Percentiles rank a stretch among this genome's conserved stretches.
Conservation (phyloP, 2,888 invertebrate genomes). For the Ochropleura leucogaster region DNA sequence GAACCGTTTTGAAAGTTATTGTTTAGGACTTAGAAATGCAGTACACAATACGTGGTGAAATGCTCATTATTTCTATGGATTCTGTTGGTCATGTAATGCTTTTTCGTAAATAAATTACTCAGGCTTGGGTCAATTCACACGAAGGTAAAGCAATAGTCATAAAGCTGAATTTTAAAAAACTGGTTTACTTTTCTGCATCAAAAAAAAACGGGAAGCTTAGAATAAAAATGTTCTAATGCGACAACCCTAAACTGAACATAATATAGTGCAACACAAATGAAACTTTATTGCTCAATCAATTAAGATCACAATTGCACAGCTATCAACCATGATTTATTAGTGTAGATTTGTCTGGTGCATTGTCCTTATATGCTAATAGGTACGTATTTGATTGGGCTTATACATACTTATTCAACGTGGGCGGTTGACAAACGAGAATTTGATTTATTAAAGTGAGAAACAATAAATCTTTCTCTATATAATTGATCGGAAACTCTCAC, state of each 20-base stretch:
- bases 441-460: slow-evolving; percentile 31
- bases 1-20: too few relatives aligned
- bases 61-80: too few relatives aligned
- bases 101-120: too few relatives aligned
- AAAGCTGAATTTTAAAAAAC: too few relatives aligned
- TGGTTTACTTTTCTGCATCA: too few relatives aligned
- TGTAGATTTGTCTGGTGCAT: slow-evolving; percentile 55
- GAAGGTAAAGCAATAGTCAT: too few relatives aligned
- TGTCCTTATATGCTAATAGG: slow-evolving; percentile 62
- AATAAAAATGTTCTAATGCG: neutral
- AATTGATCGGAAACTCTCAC: slow-evolving; percentile 11
- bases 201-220: too few relatives aligned
- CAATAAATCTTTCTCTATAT: slow-evolving; percentile 39
- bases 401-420: slow-evolving; percentile 30
- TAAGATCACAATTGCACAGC: slow-evolving; percentile 37
- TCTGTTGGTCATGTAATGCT: too few relatives aligned
- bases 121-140: too few relatives aligned
- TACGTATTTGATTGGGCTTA: slow-evolving; percentile 40
- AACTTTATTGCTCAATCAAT: slow-evolving; percentile 42
- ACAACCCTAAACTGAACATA: slow-evolving; percentile 34
- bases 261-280: slow-evolving; percentile 40
- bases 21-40: too few relatives aligned
- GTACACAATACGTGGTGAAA: too few relatives aligned
- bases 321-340: slow-evolving; percentile 34
- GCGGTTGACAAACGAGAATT: slow-evolving; percentile 43